Evolutionary conservation across 2,888 invertebrate species (phyloP).

Genomic region (Platycheirus rosarum): DNA sequence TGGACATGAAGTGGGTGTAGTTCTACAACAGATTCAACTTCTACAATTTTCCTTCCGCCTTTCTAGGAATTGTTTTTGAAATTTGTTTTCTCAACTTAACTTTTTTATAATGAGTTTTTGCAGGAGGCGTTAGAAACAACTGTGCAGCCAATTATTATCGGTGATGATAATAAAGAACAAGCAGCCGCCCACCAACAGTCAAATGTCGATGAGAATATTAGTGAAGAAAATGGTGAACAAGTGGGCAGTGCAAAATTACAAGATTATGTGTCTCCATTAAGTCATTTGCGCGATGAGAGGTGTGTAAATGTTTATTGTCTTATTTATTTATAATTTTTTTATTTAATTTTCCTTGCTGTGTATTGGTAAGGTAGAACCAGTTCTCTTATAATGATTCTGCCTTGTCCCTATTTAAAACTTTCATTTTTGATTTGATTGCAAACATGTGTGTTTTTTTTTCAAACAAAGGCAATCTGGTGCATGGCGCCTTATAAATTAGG

Average conservation of each 20-base stretch:
- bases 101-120: slow-evolving; percentile 70
- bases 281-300: slow-evolving; percentile 57
- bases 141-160: slow-evolving; percentile 12
- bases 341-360: slow-evolving; percentile 32
- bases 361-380: slow-evolving; percentile 21
- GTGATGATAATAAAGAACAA: slow-evolving; percentile 29
- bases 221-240: slow-evolving; percentile 1
- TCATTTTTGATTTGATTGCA: slow-evolving; percentile 9
- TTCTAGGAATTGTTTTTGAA: slow-evolving; percentile 8
- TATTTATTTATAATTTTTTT: slow-evolving; percentile 5
- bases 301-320: slow-evolving; percentile 41
- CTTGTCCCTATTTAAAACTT: slow-evolving; percentile 8
- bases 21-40: slow-evolving; percentile 64
- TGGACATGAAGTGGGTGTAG: slow-evolving; percentile 71
- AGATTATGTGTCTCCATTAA: slow-evolving; percentile 65
- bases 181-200: slow-evolving; percentile 7
- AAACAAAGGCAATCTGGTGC: slow-evolving; percentile 10
- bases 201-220: slow-evolving; percentile 11
- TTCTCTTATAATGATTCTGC: not conserved
- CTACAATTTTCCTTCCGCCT: slow-evolving; percentile 35
- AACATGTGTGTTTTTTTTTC: slow-evolving; percentile 2
- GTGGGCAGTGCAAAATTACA: slow-evolving; percentile 56
- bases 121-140: slow-evolving; percentile 63
- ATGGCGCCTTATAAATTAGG: not conserved
- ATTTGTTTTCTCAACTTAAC: slow-evolving; percentile 32